Conservation (phyloP, 2,888 invertebrate genomes). For the Celastrina argiolus region DNA sequence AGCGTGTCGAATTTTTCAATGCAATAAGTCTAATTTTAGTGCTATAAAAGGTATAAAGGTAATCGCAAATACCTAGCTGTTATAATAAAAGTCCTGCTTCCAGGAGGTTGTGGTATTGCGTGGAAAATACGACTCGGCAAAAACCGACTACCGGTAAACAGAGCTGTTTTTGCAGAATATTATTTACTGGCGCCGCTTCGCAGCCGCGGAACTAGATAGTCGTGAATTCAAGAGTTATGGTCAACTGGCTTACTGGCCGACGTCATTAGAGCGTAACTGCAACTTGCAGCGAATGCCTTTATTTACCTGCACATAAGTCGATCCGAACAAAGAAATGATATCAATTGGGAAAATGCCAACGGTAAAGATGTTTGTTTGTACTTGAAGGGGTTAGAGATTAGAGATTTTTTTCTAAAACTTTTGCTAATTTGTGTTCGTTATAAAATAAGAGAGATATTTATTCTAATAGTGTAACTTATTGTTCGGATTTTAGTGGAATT, state of each 20-base stretch:
- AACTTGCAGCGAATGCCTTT: slow-evolving; percentile 10
- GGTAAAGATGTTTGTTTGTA: background rate
- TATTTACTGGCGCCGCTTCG: slow-evolving; percentile 34
- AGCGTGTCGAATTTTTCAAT: background rate
- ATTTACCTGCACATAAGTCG: slow-evolving; percentile 9
- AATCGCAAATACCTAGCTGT: background rate
- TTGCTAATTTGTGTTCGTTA: background rate
- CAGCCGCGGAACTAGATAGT: background rate
- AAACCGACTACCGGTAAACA: slow-evolving; percentile 38
- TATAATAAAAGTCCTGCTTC: background rate
- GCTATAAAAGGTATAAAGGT: background rate
- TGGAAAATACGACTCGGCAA: slow-evolving; percentile 30
- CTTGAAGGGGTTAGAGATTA: background rate
- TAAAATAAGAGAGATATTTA: background rate
- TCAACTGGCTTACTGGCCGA: slow-evolving; percentile 6
- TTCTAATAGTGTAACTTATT: background rate
- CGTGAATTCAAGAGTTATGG: slow-evolving; percentile 13
- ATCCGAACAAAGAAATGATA: background rate
- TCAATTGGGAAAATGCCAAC: background rate
- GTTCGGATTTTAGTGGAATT: background rate
- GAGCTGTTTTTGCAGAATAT: slow-evolving; percentile 34
- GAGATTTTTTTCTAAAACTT: no score
- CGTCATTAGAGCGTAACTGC: slow-evolving; percentile 5
- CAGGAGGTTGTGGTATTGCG: slow-evolving; percentile 26
- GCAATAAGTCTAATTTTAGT: background rate